These are phyloP conservation scores for Myotis vivesi DNA, from an alignment of 2,797 vertebrate species.

Conservation along the genomic window DNA sequence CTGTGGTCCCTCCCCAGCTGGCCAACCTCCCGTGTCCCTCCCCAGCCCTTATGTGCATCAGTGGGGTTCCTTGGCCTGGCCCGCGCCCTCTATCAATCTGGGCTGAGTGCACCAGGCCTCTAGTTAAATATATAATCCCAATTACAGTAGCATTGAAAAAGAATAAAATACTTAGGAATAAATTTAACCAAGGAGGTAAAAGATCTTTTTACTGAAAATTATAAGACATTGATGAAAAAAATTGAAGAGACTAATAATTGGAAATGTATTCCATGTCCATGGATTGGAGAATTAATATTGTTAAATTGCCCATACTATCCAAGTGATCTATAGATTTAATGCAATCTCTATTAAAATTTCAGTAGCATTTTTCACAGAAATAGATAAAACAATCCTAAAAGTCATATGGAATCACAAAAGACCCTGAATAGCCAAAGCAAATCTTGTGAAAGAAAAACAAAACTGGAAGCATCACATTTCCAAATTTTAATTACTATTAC, in stretches of 20 bases:
- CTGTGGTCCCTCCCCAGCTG: too few relatives aligned
- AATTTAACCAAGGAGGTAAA: neutral
- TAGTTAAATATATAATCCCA: neutral
- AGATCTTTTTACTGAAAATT: neutral
- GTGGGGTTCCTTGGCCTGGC: too few relatives aligned
- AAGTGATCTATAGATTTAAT: neutral
- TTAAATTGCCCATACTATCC: neutral
- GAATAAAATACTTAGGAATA: neutral
- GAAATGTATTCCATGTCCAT: neutral
- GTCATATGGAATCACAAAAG: neutral
- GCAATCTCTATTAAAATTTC: neutral
- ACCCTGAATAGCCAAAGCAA: neutral
- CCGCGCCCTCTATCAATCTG: too few relatives aligned
- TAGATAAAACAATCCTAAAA: neutral
- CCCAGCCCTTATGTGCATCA: too few relatives aligned
- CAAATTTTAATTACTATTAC: neutral
- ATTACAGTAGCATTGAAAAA: neutral
- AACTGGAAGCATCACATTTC: neutral
- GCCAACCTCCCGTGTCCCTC: too few relatives aligned
- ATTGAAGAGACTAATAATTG: neutral
- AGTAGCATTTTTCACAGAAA: neutral
- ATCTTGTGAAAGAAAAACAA: neutral
- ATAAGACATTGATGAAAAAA: neutral
- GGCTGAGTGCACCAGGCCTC: too few relatives aligned
- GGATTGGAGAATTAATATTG: neutral